These are phyloP conservation scores for Pediacus dermestoides DNA, from an alignment of 2,888 invertebrate genomes.

Conservation along the genomic window DNA sequence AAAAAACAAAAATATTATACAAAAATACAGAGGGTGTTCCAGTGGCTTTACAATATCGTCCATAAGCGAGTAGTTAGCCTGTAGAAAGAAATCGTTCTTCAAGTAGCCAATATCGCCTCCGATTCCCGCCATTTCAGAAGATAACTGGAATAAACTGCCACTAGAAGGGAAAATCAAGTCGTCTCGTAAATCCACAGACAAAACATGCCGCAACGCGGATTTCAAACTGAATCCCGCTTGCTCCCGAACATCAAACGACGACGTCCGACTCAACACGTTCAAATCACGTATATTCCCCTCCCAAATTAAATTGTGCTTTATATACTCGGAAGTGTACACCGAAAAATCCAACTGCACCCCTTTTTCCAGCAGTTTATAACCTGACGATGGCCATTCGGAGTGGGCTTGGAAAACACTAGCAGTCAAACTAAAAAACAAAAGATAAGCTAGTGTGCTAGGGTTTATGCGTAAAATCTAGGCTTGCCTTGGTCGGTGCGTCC, in stretches of 20 bases:
- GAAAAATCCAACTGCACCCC: constrained; percentile 78
- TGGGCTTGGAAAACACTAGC: constrained; percentile 72
- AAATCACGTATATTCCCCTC: constrained; percentile 82
- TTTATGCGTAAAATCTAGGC: constrained; percentile 29
- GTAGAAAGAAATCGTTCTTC: constrained; percentile 73
- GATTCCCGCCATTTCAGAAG: constrained; percentile 81
- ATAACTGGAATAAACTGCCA: constrained; percentile 69
- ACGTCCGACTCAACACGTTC: constrained; percentile 65
- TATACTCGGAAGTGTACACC: too few relatives aligned
- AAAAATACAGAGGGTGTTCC: background rate
- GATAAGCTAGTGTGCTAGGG: background rate
- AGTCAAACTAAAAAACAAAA: constrained; percentile 57
- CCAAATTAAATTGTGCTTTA: constrained; percentile 83
- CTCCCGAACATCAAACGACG: constrained; percentile 83
- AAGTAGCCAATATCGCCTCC: constrained; percentile 91
- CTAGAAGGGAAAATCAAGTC: constrained; percentile 73
- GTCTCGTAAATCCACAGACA: constrained; percentile 76
- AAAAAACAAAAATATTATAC: constrained; percentile 18
- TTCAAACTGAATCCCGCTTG: constrained; percentile 87
- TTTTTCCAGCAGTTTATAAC: constrained; percentile 74
- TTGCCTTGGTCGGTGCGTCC: constrained; percentile 62
- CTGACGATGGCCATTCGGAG: constrained; percentile 76
- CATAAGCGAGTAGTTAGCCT: constrained; percentile 56
- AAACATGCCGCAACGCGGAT: constrained; percentile 78
- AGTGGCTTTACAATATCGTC: constrained; percentile 59